phyloP scores from a whole-genome alignment of 1,140 invertebrate genomes.

The Ceratoteleas bidentatus region DNA sequence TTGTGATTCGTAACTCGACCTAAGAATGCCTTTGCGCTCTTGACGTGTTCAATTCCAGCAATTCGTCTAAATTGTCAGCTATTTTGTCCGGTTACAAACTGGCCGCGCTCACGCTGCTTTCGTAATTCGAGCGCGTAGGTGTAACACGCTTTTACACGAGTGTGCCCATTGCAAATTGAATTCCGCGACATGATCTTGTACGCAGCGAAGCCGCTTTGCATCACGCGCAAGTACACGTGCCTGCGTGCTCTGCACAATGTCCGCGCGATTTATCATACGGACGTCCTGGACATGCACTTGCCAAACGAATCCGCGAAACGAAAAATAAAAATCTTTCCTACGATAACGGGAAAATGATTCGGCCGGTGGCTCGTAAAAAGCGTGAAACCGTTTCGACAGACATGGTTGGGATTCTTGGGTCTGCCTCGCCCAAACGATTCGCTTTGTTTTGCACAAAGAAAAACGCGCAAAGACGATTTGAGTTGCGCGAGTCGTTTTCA shows the following conservation, averaged over 20 bases:
- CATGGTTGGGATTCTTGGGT: too few species aligned
- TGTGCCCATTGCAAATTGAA: constrained; percentile 52
- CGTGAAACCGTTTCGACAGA: too few species aligned
- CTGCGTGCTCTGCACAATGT: constrained; percentile 37
- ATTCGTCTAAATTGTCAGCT: constrained; percentile 35
- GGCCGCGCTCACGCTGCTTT: constrained; percentile 20
- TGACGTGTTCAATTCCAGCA: constrained; percentile 10
- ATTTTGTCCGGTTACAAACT: constrained; percentile 26
- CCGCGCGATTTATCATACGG: constrained; percentile 59
- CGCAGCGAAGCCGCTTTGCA: constrained; percentile 48
- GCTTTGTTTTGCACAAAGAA: background rate
- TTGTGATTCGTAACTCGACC: too few species aligned
- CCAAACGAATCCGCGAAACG: constrained; percentile 9
- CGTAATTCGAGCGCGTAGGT: constrained; percentile 59
- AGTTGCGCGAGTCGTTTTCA: too few species aligned
- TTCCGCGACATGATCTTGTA: constrained; percentile 58
- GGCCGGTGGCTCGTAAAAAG: too few species aligned
- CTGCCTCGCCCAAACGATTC: background rate
- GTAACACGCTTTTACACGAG: constrained; percentile 55
- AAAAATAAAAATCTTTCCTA: too few species aligned
- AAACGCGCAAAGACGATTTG: background rate
- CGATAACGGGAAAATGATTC: too few species aligned
- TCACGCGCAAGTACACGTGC: constrained; percentile 55
- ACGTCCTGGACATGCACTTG: constrained; percentile 51
- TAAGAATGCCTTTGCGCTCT: too few species aligned